phyloP scores from a whole-genome alignment of 2,797 vertebrate species.

The Nasua narica region DNA sequence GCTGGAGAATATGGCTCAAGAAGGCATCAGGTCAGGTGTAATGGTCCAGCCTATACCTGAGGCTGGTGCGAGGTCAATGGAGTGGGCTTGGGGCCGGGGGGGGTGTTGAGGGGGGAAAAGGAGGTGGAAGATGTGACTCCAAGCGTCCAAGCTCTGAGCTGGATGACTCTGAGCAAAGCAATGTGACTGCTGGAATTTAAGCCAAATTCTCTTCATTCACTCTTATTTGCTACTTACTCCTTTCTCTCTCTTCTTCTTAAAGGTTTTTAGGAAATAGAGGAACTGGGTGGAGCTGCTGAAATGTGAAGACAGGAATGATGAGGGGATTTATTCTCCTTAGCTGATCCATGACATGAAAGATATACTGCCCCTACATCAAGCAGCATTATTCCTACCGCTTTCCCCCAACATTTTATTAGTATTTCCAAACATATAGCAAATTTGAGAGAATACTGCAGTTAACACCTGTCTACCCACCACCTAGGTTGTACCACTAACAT shows the following conservation, averaged over 20 bases:
- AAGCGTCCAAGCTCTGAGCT: neutral
- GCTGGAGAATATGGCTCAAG: constrained; percentile 18
- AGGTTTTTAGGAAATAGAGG: neutral
- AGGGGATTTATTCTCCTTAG: neutral
- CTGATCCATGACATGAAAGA: neutral
- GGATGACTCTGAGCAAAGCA: neutral
- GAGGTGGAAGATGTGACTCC: neutral
- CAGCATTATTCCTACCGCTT: neutral
- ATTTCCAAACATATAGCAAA: constrained; percentile 5
- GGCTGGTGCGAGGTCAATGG: neutral
- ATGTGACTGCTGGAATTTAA: neutral
- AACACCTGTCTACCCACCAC: neutral
- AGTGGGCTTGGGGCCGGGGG: neutral
- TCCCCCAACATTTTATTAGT: neutral
- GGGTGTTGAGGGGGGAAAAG: neutral
- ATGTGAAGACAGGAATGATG: neutral
- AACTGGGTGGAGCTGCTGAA: neutral
- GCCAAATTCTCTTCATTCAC: neutral
- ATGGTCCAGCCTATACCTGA: neutral
- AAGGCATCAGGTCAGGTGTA: constrained; percentile 29
- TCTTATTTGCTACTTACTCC: constrained; percentile 20
- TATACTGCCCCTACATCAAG: neutral
- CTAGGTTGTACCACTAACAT: neutral
- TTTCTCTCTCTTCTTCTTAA: constrained; percentile 25
- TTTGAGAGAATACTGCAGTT: neutral